Evolutionary conservation across 2,113 vertebrate genomes (phyloP), one percentile per base, ranked within the genome.

Genomic region (Balaenoptera acutorostrata): DNA sequence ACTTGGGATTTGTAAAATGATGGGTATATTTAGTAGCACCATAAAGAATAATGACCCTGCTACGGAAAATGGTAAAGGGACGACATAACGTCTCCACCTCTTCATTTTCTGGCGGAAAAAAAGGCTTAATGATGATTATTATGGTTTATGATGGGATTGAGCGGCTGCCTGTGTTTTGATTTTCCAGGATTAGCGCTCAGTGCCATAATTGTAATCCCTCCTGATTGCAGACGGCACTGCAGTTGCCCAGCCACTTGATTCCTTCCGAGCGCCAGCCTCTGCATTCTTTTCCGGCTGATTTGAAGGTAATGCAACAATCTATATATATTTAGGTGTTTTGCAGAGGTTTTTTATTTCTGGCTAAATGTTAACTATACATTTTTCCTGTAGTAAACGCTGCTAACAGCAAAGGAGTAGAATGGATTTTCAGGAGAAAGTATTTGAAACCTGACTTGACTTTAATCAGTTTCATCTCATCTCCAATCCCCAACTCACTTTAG

Each of bases 251-350:
- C n/a, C 7, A 0, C 52, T 95, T 25, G 9, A 17, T 88, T 97
- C 59, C 81, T 93, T 97, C 97, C 63, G 71, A 31, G 49, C 46
- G 81, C 93, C 81, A 49, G 80, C 88, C 82, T 78, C 55, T 86
- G 46, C 20, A 52, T 94, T 64, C 8, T 97, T 97, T 91, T 61
- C 23, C 85, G 66, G 96, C 61, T 98, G 97, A 98, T 99, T 97
- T 92, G 90, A 71, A 97, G 94, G 97, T 97, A 98, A 98, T 97
- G 97, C 98, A 98, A 92, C 64, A 75, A 97, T 97, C 97, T 98
- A 97, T 98, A 98, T 98, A 97, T 98, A 98, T 98, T 98, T 98
- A 98, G 97, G 84, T 74, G 87, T 89, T 97, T 98, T 97, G 97
- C 89, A 98, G 88, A 46, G 10, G 21, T 94, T 8, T 36, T 84